Evolutionary conservation across 2,888 invertebrate genomes (phyloP).

Genomic region (Melanostoma scalare): DNA sequence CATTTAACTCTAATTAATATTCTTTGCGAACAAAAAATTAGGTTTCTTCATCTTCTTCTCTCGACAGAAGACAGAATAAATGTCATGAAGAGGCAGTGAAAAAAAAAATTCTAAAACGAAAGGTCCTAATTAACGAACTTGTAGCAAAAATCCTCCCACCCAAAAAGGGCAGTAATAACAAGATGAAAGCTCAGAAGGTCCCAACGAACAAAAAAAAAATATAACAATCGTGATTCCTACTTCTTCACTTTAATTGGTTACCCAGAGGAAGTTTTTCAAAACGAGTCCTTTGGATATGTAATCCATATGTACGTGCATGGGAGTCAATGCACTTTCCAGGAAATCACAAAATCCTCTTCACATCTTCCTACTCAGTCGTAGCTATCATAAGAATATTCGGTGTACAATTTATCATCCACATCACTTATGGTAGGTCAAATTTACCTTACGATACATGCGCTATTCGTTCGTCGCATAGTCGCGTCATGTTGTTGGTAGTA

Average conservation of each 20-base stretch:
- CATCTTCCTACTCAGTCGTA: background rate
- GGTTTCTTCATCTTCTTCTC: conserved; percentile 17
- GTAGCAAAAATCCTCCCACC: conserved; percentile 8
- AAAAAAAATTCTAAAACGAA: conserved; percentile 4
- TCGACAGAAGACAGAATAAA: background rate
- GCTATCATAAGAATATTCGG: background rate
- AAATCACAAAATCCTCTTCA: background rate
- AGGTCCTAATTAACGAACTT: conserved; percentile 53
- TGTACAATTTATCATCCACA: conserved; percentile 11
- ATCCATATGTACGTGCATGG: background rate
- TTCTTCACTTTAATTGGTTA: conserved; percentile 56
- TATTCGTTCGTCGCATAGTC: background rate
- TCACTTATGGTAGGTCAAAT: no score
- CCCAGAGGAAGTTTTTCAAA: conserved; percentile 18
- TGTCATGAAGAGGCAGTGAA: conserved; percentile 23
- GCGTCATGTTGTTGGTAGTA: background rate
- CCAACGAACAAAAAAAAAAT: conserved; percentile 10
- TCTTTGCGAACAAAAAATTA: conserved; percentile 7
- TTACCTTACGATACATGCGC: background rate
- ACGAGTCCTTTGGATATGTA: background rate
- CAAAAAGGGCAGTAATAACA: conserved; percentile 5
- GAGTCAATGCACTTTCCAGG: background rate
- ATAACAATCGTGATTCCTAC: conserved; percentile 37
- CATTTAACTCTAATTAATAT: conserved; percentile 57
- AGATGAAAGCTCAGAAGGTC: conserved; percentile 10